Evolutionary conservation across 2,113 vertebrate species (phyloP).

Genomic region (Tapirus terrestris): DNA sequence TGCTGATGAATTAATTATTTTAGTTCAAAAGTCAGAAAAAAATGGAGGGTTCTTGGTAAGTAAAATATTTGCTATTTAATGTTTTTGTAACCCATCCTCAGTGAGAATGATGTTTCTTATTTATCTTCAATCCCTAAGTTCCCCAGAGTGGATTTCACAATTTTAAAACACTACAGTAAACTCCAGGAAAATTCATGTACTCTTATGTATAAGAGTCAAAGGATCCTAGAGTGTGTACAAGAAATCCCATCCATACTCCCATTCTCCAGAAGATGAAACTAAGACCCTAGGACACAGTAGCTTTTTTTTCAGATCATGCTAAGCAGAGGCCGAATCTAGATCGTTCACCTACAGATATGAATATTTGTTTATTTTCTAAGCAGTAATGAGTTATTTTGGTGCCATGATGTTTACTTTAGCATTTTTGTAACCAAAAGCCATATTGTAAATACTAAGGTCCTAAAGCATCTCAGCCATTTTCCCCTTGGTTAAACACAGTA

Average conservation of each 20-base stretch:
- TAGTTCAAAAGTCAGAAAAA: not conserved
- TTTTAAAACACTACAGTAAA: not conserved
- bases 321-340: not conserved
- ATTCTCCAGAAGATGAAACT: not conserved
- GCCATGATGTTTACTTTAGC: not conserved
- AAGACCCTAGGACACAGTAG: not conserved
- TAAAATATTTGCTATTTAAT: constrained; percentile 5
- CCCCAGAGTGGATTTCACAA: not conserved
- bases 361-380: not conserved
- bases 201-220: not conserved
- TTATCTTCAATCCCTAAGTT: not conserved
- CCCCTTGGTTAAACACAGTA: not conserved
- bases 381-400: not conserved
- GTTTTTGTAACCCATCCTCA: not conserved
- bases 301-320: not conserved
- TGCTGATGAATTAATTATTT: not conserved
- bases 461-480: not conserved
- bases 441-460: not conserved
- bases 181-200: not conserved
- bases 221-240: not conserved
- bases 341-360: not conserved
- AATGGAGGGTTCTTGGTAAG: not conserved
- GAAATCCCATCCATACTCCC: not conserved
- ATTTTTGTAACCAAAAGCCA: not conserved
- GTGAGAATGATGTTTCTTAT: not conserved